Evolutionary conservation across 2,113 vertebrate species (phyloP).

Genomic region (Hemibates koningsi): DNA sequence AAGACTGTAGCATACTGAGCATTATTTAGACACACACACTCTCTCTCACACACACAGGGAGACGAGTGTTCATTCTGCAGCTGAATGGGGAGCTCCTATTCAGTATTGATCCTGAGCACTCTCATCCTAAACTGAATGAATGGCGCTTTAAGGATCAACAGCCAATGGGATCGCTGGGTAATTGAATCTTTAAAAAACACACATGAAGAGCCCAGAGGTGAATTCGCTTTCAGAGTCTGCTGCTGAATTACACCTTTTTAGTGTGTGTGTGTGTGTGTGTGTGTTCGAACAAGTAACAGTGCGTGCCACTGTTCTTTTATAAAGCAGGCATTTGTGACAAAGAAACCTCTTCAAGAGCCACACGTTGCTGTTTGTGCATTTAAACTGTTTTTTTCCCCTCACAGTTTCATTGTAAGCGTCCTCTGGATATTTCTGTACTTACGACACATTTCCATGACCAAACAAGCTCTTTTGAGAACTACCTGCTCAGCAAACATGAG

Average conservation of each 20-base stretch:
- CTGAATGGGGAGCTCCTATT: conserved; percentile 17
- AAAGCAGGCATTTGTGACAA: background rate
- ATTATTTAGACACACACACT: background rate
- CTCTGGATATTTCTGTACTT: background rate
- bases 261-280: background rate
- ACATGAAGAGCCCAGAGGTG: conserved; percentile 27
- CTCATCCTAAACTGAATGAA: conserved; percentile 42
- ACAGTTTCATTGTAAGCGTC: background rate
- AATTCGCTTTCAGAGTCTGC: conserved; percentile 23
- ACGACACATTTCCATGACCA: background rate
- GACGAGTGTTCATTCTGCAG: conserved; percentile 6
- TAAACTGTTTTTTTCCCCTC: background rate
- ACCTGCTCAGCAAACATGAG: background rate
- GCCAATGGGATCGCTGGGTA: conserved; percentile 31
- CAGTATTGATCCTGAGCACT: conserved; percentile 40
- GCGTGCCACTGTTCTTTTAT: background rate
- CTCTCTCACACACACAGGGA: background rate
- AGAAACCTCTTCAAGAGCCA: background rate
- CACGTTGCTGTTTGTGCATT: background rate
- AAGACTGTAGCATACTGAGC: background rate
- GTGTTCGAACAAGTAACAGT: background rate
- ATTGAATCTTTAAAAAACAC: conserved; percentile 51
- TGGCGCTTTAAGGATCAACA: conserved; percentile 30
- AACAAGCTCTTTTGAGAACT: background rate
- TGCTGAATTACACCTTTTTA: background rate